Base-by-base conservation (phyloP, 2,113 vertebrate species). In the Cygnus atratus region DNA sequence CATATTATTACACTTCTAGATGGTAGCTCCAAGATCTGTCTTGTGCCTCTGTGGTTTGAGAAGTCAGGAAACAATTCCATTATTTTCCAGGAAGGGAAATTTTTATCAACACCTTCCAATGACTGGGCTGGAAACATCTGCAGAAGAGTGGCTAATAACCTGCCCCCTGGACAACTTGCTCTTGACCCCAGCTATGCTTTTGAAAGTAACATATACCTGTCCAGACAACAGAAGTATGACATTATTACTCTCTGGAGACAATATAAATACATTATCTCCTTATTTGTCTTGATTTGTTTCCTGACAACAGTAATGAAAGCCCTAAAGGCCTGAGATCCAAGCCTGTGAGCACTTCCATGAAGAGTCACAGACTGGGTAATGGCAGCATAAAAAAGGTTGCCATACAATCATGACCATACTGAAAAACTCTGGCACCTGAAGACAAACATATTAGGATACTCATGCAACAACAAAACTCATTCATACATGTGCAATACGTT, bases 1-100 rank as follows among this genome's bases (percentile, higher is more conserved):
- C 9, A 41, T 0, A 0, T 18, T 58, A 57, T 13, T 22, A 31
- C 0, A 0, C 3, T 63, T 88, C 65, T 21, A 59, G 25, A 26
- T 26, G 4, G 15, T 63, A 15, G 33, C n/a, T 65, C 5, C 85
- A 81, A 78, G 20, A 46, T 87, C n/a, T 59, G 14, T 18, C 46
- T 55, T 16, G 6, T 43, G 29, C 1, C 48, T 74, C 43, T n/a
- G 39, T 70, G 35, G 9, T 73, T 24, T 92, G 75, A 87, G 35
- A 16, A 72, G 33, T 39, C 48, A 90, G 13, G 31, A 79, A 66
- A 33, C 3, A 85, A 81, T 55, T 43, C 43, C 13, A 31, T 25
- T 7, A 5, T n/a, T 91, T 44, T 6, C 13, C 25, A 71, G 65
- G 59, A 89, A 55, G 13, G n/a, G 5, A 59, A 13, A 50, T 29